Conservation (phyloP, 35 echinoderm and acorn worm species). For the Lytechinus variegatus region DNA sequence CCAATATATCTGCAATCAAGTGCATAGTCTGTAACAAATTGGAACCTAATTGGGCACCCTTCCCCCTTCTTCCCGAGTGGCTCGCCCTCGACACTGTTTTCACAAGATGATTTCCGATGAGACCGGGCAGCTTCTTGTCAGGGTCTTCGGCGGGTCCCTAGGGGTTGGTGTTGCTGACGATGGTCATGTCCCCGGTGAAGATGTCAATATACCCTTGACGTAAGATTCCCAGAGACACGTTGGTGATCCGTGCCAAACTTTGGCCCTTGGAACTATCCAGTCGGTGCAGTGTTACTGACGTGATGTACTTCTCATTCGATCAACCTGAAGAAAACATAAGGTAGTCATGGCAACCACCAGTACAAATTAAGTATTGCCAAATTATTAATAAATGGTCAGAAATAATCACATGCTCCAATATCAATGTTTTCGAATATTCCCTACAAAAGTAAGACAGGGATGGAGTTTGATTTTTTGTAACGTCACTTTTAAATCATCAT, state of each 20-base stretch:
- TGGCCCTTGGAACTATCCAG: not conserved
- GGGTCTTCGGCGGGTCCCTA: not conserved
- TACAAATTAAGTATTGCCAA: too few relatives aligned
- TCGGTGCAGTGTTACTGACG: not conserved
- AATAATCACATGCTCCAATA: too few relatives aligned
- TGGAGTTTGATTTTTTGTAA: too few relatives aligned
- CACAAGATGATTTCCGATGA: conserved; percentile 39
- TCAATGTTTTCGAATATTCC: too few relatives aligned
- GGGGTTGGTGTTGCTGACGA: not conserved
- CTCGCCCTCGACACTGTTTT: conserved; percentile 36
- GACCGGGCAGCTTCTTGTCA: conserved; percentile 1
- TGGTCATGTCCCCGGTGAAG: not conserved
- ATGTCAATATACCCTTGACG: not conserved
- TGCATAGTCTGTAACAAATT: conserved; percentile 51
- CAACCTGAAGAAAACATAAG: too few relatives aligned
- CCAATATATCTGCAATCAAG: conserved; percentile 43
- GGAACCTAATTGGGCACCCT: conserved; percentile 50
- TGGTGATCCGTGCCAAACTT: not conserved
- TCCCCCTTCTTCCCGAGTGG: conserved; percentile 35
- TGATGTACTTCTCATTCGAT: too few relatives aligned
- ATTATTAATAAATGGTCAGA: too few relatives aligned
- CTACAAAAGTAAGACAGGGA: too few relatives aligned
- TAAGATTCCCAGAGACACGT: not conserved
- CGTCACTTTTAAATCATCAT: too few relatives aligned
- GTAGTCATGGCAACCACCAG: too few relatives aligned